These are phyloP conservation scores for Alcis repandata DNA, from an alignment of 2,888 invertebrate species.

Conservation along the genomic window DNA sequence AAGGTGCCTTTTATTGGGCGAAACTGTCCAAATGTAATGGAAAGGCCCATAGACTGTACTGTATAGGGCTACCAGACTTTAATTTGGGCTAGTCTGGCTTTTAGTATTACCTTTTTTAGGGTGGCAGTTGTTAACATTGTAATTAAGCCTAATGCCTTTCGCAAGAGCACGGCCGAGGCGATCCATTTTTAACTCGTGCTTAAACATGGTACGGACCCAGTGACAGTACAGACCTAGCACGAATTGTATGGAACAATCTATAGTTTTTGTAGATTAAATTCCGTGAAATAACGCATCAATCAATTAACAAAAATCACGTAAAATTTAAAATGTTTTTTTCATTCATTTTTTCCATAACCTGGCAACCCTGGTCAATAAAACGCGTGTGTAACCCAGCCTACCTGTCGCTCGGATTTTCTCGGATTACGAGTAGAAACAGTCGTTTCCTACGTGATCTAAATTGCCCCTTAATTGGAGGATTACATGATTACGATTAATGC, in stretches of 20 bases:
- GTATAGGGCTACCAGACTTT: neutral
- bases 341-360: neutral
- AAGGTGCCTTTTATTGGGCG: constrained; percentile 29
- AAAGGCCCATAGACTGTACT: constrained; percentile 17
- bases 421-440: constrained; percentile 28
- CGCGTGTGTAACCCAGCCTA: constrained; percentile 24
- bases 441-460: constrained; percentile 39
- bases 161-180: too few relatives aligned
- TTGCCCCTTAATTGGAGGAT: constrained; percentile 47
- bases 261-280: too few relatives aligned
- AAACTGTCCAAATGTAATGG: constrained; percentile 34
- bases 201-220: too few relatives aligned
- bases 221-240: too few relatives aligned
- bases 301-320: too few relatives aligned
- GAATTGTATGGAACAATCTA: too few relatives aligned
- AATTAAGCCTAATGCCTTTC: too few relatives aligned
- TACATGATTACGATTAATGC: constrained; percentile 44
- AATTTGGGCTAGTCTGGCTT: neutral
- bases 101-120: neutral
- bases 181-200: too few relatives aligned
- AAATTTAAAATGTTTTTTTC: too few relatives aligned
- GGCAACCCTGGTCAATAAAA: constrained; percentile 1
- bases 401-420: constrained; percentile 26
- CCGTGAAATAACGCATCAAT: too few relatives aligned
- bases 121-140: too few relatives aligned